A percentile compares a stretch with the other conserved stretches of the same genome.
These are phyloP conservation scores for Phthorimaea operculella DNA, from an alignment of 1,140 invertebrate genomes.

Conservation along the genomic window DNA sequence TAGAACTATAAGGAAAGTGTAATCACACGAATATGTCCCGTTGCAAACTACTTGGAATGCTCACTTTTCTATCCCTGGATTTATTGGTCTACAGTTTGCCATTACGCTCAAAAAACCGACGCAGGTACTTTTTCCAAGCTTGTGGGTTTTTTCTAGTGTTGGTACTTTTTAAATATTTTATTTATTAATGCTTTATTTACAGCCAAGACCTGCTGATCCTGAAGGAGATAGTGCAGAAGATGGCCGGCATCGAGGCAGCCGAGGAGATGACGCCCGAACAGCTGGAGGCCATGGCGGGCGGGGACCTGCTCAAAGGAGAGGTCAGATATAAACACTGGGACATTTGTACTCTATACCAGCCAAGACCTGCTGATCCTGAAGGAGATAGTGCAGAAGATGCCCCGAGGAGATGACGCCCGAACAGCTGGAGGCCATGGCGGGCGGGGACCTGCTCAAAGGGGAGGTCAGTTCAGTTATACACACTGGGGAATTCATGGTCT, in stretches of 20 bases:
- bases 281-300: constrained; percentile 95
- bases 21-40: constrained; percentile 54
- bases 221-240: constrained; percentile 99
- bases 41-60: constrained; percentile 98
- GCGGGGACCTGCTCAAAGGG: constrained; percentile 93
- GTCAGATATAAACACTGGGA: constrained; percentile 68
- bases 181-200: constrained; percentile 26
- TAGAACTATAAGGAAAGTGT: neutral
- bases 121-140: too few relatives aligned
- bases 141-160: too few relatives aligned
- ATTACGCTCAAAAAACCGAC: too few relatives aligned
- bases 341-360: too few relatives aligned
- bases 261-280: constrained; percentile 98
- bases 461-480: constrained; percentile 81
- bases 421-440: constrained; percentile 95
- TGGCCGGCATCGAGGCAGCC: constrained; percentile 97
- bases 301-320: constrained; percentile 94
- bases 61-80: constrained; percentile 96
- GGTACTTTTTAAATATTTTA: too few relatives aligned
- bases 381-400: constrained; percentile 99
- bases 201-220: constrained; percentile 95
- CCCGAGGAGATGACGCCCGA: constrained; percentile 96
- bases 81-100: constrained; percentile 94
- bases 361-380: constrained; percentile 95
- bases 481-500: constrained; percentile 4